phyloP scores from a whole-genome alignment of 2,797 vertebrate genomes.

The Melanotaenia pygmaea region DNA sequence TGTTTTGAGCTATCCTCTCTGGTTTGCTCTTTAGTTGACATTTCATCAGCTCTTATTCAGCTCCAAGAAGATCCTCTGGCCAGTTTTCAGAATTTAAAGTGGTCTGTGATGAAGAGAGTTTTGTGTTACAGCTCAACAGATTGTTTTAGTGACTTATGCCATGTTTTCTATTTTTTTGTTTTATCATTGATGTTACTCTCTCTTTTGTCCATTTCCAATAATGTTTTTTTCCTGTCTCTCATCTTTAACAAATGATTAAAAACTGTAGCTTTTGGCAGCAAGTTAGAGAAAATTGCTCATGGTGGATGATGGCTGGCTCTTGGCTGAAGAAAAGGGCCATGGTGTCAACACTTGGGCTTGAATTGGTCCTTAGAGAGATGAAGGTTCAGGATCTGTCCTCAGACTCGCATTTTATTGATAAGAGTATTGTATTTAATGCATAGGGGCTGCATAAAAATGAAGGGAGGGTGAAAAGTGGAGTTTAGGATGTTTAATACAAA shows the following conservation, averaged over 20 bases:
- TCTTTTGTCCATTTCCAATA: conserved; percentile 45
- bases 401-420: conserved; percentile 72
- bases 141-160: conserved; percentile 47
- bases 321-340: conserved; percentile 74
- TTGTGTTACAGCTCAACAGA: conserved; percentile 59
- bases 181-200: conserved; percentile 25
- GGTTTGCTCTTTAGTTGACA: conserved; percentile 38
- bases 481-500: conserved; percentile 69
- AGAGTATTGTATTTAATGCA: conserved; percentile 63
- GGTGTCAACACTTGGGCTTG: conserved; percentile 80
- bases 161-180: conserved; percentile 5
- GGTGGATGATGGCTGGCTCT: conserved; percentile 53
- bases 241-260: conserved; percentile 73
- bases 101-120: conserved; percentile 49
- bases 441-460: conserved; percentile 64
- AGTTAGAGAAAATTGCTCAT: conserved; percentile 52
- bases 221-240: conserved; percentile 54
- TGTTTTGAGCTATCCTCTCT: conserved; percentile 39
- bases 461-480: conserved; percentile 52
- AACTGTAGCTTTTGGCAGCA: conserved; percentile 65
- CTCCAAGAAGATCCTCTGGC: conserved; percentile 54
- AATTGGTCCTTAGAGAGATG: conserved; percentile 77
- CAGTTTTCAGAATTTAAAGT: conserved; percentile 49
- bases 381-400: conserved; percentile 69
- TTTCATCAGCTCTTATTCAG: conserved; percentile 36